Base-by-base conservation (phyloP, 1,140 invertebrate genomes). In the Elymnias hypermnestra region DNA sequence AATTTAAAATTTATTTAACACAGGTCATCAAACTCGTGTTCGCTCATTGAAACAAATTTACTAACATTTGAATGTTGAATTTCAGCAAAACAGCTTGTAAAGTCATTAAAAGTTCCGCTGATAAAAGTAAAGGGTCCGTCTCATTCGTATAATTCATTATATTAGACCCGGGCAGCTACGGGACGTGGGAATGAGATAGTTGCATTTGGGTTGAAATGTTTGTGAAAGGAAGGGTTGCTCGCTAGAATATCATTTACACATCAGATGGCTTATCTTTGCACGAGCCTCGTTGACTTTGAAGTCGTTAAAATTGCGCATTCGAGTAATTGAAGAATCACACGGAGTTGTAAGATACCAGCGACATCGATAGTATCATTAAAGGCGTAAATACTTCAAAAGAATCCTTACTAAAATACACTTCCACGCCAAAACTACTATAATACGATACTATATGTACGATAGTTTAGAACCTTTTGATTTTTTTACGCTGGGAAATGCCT, bases 191-290 rank as follows among this genome's bases (percentile, higher is more conserved):
- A 35, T 29, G 31, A 18, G 31, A 35, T 17, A 18, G 31, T 17
- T 35, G 17, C 17, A 35, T 12, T 7, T 17, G 9, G n/a, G 8
- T 7, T 35, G n/a, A 48, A 5, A 14, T 29, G 26, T 26, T 53
- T 31, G 31, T 6, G 56, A 68, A 47, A 49, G 54, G 51, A 55
- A 69, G 2, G 35, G 39, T 3, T 36, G 21, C 15, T 26, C 17
- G 31, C 18, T 35, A 25, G 10, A 40, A 64, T 56, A 67, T 72
- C 63, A 74, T 74, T 74, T 65, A 71, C 71, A 67, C 71, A 66
- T 73, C 62, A 68, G 54, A 57, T 71, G 55, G 57, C 57, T 61
- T 57, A 58, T 53, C 56, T 69, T 63, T 50, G 51, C 55, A 25
- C 6, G 43, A 49, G 39, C 43, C 25, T 41, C 43, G 39, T 51